A percentile compares a stretch with the other conserved stretches of the same genome.
Evolutionary conservation across 2,797 vertebrate genomes (phyloP).

Genomic region (Halcyon smyrnensis): DNA sequence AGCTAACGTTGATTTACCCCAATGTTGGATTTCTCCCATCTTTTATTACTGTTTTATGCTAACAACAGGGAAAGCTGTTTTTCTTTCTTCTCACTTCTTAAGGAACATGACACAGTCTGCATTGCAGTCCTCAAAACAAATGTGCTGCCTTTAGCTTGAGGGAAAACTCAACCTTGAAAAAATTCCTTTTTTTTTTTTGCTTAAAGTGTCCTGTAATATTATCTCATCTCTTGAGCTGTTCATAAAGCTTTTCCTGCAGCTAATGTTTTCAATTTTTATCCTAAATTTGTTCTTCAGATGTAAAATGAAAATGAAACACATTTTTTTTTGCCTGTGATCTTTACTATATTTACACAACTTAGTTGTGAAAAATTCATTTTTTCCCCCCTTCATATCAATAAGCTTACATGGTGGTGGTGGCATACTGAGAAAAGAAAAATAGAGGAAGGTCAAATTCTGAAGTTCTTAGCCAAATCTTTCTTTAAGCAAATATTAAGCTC

Average conservation of each 20-base stretch:
- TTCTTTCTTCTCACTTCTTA: conserved; percentile 25
- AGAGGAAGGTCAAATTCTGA: background rate
- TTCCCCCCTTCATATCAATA: background rate
- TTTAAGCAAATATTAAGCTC: background rate
- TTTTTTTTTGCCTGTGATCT: conserved; percentile 3
- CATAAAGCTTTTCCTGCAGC: background rate
- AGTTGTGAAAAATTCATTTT: background rate
- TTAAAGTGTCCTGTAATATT: background rate
- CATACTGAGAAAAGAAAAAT: background rate
- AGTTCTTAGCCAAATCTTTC: background rate
- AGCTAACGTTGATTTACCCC: background rate
- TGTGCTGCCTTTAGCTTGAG: background rate
- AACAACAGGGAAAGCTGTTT: accelerated
- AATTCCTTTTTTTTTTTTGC: background rate
- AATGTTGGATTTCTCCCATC: background rate
- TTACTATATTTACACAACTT: background rate
- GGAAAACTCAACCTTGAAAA: background rate
- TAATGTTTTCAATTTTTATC: conserved; percentile 1
- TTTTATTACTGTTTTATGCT: background rate
- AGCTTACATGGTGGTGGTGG: background rate
- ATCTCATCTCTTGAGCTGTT: background rate
- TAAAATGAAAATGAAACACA: background rate
- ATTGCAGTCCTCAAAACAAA: conserved; percentile 18
- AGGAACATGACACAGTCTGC: background rate
- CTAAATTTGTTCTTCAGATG: background rate